Evolutionary conservation across 1,140 invertebrate species (phyloP).

Genomic region (Neotoxoptera formosana): DNA sequence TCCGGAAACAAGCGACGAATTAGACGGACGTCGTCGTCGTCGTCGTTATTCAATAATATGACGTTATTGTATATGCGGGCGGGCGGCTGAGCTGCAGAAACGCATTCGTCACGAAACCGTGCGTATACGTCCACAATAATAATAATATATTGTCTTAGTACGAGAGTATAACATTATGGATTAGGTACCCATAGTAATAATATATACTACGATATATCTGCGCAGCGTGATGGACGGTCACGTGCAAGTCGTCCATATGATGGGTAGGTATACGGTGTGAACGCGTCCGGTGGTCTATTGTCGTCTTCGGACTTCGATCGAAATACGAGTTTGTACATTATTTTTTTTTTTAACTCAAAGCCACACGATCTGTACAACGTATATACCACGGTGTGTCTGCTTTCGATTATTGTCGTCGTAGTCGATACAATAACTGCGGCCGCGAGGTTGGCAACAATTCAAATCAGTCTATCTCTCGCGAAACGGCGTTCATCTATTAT

Average conservation of each 20-base stretch:
- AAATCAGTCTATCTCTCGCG: too few species aligned
- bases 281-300: conserved; percentile 3
- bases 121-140: not conserved
- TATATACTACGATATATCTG: not conserved
- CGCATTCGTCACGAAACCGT: conserved; percentile 1
- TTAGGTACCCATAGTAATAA: not conserved
- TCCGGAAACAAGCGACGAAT: not conserved
- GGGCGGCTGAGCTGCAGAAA: not conserved
- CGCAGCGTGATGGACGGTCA: not conserved
- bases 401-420: not conserved
- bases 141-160: not conserved
- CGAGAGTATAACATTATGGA: not conserved
- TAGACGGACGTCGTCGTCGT: not conserved
- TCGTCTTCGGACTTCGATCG: not conserved
- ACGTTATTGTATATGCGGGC: not conserved
- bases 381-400: not conserved
- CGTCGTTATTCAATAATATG: not conserved
- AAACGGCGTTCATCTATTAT: too few species aligned
- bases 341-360: not conserved
- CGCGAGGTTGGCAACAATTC: too few species aligned
- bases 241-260: not conserved
- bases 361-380: too few species aligned
- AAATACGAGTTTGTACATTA: not conserved
- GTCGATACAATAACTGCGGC: not conserved
- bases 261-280: not conserved